Percentiles rank a stretch among this genome's conserved stretches.
phyloP scores from a whole-genome alignment of 2,797 vertebrate genomes.

The Paramormyrops hopkinsi region DNA sequence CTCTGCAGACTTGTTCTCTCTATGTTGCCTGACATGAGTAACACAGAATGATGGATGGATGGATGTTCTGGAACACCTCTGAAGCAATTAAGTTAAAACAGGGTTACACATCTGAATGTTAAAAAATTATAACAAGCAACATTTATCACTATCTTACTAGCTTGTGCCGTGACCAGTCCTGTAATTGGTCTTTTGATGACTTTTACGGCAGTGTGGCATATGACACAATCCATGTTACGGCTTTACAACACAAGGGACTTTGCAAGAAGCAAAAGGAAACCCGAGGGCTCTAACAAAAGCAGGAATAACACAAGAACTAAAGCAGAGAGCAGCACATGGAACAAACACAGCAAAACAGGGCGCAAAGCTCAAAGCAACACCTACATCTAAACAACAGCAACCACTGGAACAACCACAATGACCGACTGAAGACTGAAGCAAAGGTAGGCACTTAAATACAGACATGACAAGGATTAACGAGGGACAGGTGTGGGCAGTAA shows the following conservation, averaged over 20 bases:
- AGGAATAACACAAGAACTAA: not conserved
- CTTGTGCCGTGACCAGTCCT: not conserved
- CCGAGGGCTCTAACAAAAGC: not conserved
- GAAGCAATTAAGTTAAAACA: not conserved
- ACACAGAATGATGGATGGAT: not conserved
- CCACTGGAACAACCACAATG: not conserved
- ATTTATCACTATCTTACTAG: not conserved
- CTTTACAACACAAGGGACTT: not conserved
- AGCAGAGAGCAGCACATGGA: not conserved
- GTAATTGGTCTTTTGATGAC: not conserved
- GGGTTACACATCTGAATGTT: not conserved
- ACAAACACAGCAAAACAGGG: not conserved
- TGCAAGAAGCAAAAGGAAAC: not conserved
- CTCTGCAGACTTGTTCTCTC: not conserved
- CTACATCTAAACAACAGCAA: not conserved
- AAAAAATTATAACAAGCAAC: not conserved
- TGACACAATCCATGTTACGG: not conserved
- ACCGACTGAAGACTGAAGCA: not conserved
- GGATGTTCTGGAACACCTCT: not conserved
- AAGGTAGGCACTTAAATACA: not conserved
- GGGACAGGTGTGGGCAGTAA: not conserved
- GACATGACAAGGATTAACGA: not conserved
- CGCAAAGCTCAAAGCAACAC: not conserved
- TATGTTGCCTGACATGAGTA: not conserved
- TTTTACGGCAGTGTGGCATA: not conserved